These are phyloP conservation scores for Magallana ariakensis DNA, from an alignment of 1,140 invertebrate genomes.

Conservation along the genomic window DNA sequence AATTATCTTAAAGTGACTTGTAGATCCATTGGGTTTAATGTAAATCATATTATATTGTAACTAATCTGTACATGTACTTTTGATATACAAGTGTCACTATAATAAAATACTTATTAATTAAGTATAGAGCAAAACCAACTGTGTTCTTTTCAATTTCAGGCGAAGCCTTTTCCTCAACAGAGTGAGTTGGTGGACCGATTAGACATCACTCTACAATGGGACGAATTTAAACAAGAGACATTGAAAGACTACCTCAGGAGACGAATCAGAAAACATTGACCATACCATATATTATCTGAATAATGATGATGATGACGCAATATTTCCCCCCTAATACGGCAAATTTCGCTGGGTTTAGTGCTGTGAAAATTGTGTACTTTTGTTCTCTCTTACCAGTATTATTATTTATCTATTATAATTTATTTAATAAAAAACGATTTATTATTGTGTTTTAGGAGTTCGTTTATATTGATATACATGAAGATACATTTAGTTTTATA, in stretches of 20 bases:
- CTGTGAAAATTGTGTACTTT: conserved; percentile 28
- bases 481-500: too few species aligned
- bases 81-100: too few species aligned
- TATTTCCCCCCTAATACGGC: conserved; percentile 24
- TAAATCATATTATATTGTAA: too few species aligned
- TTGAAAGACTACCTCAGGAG: conserved; percentile 62
- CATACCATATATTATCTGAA: neutral
- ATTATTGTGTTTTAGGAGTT: too few species aligned
- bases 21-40: too few species aligned
- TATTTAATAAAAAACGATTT: too few species aligned
- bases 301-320: neutral
- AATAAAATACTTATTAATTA: too few species aligned
- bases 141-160: conserved; percentile 60
- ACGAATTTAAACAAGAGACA: conserved; percentile 75
- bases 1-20: too few species aligned
- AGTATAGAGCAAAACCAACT: too few species aligned
- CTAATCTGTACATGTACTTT: too few species aligned
- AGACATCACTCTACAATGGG: conserved; percentile 76
- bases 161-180: conserved; percentile 74
- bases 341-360: neutral
- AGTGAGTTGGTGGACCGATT: conserved; percentile 76
- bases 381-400: neutral
- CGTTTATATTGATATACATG: too few species aligned
- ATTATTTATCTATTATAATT: neutral
- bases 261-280: conserved; percentile 25